Evolutionary conservation across 2,113 vertebrate species (phyloP), one percentile per base, ranked within the genome.

Genomic region (Planiliza haematocheilus): DNA sequence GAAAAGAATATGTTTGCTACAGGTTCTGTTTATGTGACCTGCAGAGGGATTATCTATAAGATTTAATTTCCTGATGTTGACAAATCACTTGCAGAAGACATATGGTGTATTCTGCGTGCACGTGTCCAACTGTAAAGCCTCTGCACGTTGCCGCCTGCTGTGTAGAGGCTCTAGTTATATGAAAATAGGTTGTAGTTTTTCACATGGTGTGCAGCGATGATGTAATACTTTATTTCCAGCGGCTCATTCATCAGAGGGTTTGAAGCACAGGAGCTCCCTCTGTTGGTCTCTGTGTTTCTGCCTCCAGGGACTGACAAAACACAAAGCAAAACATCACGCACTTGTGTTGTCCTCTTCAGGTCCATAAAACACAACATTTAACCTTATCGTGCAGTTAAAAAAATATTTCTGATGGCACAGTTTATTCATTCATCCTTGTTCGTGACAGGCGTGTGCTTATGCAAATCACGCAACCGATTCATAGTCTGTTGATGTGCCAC

Each of bases 241-340:
- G 59, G 17, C 18, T 76, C 77, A 69, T 71, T 80, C 77, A 42
- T 63, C 24, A 55, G 4, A 11, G 0, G 36, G 4, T 64, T 30
- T n/a, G 39, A 51, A 79, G 67, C 24, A 64, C 79, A 55, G 30
- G 43, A 62, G 85, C 88, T 65, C 90, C 90, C 86, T 86, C 89
- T 91, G 63, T 68, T 87, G 88, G 82, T 30, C 18, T 58, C 4
- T 60, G 37, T 12, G 24, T 8, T 36, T 52, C 24, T 4, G 20
- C 7, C 7, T 10, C 30, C 36, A 4, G 41, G 38, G 36, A 56
- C 30, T 34, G 4, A 21, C n/a, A 0, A 65, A 10, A 34, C 2
- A 7, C 20, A 20, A 2, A 21, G 2, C n/a, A 36, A 10, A 9
- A 17, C 24, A n/a, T 45, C 55, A 38, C 43, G 34, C 38, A 12